A percentile compares a stretch with the other conserved stretches of the same genome.
Evolutionary conservation across 1,140 invertebrate genomes (phyloP).

Genomic region (Magallana ariakensis): DNA sequence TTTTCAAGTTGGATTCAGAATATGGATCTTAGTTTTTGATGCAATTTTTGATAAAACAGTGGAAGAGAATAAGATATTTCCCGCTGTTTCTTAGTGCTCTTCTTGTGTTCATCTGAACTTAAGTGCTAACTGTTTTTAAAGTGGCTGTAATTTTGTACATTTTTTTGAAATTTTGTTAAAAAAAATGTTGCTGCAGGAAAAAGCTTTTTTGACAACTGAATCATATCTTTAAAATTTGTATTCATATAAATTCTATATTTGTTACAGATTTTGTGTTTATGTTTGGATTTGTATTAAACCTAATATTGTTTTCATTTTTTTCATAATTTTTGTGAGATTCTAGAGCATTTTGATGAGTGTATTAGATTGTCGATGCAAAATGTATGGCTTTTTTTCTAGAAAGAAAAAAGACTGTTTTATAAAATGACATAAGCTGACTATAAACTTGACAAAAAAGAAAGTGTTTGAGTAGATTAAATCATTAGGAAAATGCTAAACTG

Average conservation of each 20-base stretch:
- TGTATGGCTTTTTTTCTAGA: neutral
- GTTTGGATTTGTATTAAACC: neutral
- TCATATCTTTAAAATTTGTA: neutral
- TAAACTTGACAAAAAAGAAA: neutral
- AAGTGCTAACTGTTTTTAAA: neutral
- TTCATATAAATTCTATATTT: neutral
- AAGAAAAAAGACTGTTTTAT: too few species aligned
- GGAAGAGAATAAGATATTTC: neutral
- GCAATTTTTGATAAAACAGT: too few species aligned
- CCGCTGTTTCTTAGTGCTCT: neutral
- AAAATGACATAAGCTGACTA: too few species aligned
- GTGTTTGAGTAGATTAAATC: neutral
- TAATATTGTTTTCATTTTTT: neutral
- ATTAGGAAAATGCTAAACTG: neutral
- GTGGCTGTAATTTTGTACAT: neutral
- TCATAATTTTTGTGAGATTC: neutral
- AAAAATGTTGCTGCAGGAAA: neutral
- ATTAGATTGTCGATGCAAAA: neutral
- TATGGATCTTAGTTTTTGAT: too few species aligned
- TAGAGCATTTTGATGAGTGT: neutral
- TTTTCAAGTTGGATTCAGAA: too few species aligned
- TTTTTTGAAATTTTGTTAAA: neutral
- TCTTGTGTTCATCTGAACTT: too few species aligned
- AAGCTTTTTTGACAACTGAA: neutral
- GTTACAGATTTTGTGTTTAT: neutral